Base-by-base conservation (phyloP, 1,140 invertebrate species). In the Uloborus diversus region DNA sequence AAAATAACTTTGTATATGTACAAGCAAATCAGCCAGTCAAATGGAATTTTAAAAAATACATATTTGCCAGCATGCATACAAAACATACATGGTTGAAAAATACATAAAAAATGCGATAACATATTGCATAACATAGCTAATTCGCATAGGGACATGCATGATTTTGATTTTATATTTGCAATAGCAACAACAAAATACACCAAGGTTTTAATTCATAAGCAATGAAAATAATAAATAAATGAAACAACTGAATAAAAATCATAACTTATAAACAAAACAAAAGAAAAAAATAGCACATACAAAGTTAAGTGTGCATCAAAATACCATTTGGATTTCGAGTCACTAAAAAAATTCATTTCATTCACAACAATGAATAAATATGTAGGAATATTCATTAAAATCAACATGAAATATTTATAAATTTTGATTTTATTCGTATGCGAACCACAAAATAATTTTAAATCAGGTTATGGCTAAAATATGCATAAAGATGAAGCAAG, bases 191-290 rank as follows among this genome's bases (percentile, higher is more conserved):
- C 5, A 51, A 64, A 78, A 78, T 56, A 33, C 47, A 66, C 30
- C 42, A 78, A 78, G 62, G 57, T 73, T 51, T 78, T 30, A 78
- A 35, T 11, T 53, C 20, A 53, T 51, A 78, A 78, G 57, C 62
- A 78, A 78, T 78, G 73, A 78, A 64, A 37, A 32, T 64, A 78
- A 78, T 78, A 78, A 78, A 78, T 78, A 78, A 78, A n/a, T n/a
- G n/a, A n/a, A n/a, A n/a, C n/a, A n/a, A n/a, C n/a, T n/a, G n/a
- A n/a, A n/a, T n/a, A n/a, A n/a, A n/a, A n/a, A n/a, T n/a, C n/a
- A n/a, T 65, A 33, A 47, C 42, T 51, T 30, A 53, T 17, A 53
- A n/a, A n/a, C 49, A 53, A 4, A 53, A 53, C 5, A 20, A 17
- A 17, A 17, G 11, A 53, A 20, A 33, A 66, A 42, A 30, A 49